phyloP scores from a whole-genome alignment of 2,888 invertebrate genomes.

The Cylindroiulus punctatus region DNA sequence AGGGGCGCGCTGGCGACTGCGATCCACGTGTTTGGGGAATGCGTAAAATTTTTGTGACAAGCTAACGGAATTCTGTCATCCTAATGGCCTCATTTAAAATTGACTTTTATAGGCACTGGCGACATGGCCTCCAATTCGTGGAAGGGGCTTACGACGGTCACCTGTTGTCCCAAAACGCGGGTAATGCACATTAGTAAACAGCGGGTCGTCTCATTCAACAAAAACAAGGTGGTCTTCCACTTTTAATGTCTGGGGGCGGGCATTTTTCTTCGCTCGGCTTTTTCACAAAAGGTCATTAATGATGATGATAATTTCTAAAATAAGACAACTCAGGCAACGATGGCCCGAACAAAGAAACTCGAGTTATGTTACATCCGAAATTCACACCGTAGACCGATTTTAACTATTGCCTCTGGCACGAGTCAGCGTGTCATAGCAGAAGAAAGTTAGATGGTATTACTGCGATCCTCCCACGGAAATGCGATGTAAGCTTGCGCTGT shows the following conservation, averaged over 20 bases:
- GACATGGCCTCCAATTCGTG: conserved; percentile 44
- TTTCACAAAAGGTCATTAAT: conserved; percentile 24
- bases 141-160: conserved; percentile 37
- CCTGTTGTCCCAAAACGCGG: conserved; percentile 24
- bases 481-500: too few relatives aligned
- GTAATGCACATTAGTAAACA: conserved; percentile 45
- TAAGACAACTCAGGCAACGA: neutral
- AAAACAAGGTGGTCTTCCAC: conserved; percentile 39
- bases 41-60: conserved; percentile 46
- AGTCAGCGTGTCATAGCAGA: too few relatives aligned
- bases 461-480: too few relatives aligned
- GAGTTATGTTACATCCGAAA: neutral
- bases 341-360: neutral
- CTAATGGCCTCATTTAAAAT: conserved; percentile 50
- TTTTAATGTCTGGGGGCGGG: conserved; percentile 3
- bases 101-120: conserved; percentile 46
- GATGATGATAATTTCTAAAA: conserved; percentile 13
- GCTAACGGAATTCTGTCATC: conserved; percentile 52
- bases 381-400: too few relatives aligned
- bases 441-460: too few relatives aligned
- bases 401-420: too few relatives aligned
- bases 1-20: conserved; percentile 11
- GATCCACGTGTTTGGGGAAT: conserved; percentile 48
- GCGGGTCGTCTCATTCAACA: conserved; percentile 43
- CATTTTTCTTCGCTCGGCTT: conserved; percentile 4